Evolutionary conservation across 1,140 invertebrate genomes (phyloP).

Genomic region (Oreohelix idahoensis): DNA sequence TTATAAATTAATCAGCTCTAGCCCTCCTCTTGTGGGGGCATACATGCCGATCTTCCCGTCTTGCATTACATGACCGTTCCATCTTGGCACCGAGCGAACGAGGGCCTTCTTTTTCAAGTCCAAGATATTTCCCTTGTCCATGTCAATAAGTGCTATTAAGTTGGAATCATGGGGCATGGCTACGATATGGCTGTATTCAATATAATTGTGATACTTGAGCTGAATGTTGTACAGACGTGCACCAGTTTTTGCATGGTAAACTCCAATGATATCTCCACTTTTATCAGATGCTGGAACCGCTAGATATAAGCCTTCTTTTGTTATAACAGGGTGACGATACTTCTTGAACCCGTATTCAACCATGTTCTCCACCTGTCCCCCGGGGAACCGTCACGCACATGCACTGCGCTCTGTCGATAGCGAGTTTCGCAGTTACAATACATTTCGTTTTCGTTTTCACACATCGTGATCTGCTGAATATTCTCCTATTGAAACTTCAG

Average conservation of each 20-base stretch:
- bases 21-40: conserved; percentile 90
- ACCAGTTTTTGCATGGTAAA: conserved; percentile 89
- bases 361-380: conserved; percentile 83
- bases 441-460: conserved; percentile 88
- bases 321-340: conserved; percentile 79
- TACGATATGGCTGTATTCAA: conserved; percentile 70
- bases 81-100: conserved; percentile 73
- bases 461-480: conserved; percentile 87
- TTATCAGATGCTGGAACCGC: conserved; percentile 87
- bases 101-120: conserved; percentile 76
- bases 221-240: conserved; percentile 81
- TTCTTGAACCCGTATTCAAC: conserved; percentile 80
- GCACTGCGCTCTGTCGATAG: conserved; percentile 52
- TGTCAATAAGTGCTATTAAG: conserved; percentile 89
- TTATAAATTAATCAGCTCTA: conserved; percentile 80
- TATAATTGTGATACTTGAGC: conserved; percentile 69
- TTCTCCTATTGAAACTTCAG: conserved; percentile 84
- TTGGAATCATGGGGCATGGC: conserved; percentile 76
- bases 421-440: conserved; percentile 82
- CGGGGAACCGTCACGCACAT: conserved; percentile 59
- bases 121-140: conserved; percentile 86
- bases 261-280: conserved; percentile 85
- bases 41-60: conserved; percentile 88
- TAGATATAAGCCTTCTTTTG: conserved; percentile 85
- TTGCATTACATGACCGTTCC: conserved; percentile 75